Conservation (phyloP, 1,140 invertebrate species). For the Bradynema listronoti region DNA sequence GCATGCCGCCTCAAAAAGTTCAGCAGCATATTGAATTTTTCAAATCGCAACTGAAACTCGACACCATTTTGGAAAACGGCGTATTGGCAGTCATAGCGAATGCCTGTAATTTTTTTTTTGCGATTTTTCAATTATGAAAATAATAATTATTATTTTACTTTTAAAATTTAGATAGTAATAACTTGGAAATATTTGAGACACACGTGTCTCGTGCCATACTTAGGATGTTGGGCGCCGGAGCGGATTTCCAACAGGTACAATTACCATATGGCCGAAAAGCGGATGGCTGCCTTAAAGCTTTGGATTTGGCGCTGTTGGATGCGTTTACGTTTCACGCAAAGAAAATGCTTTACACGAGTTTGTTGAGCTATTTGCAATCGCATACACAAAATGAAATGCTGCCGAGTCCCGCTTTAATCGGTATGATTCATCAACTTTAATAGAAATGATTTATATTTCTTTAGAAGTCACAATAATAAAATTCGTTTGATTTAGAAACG, state of each 20-base stretch:
- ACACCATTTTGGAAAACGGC: constrained; percentile 23
- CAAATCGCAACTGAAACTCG: constrained; percentile 14
- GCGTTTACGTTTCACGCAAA: constrained; percentile 42
- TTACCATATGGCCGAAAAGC: constrained; percentile 31
- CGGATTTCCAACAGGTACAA: constrained; percentile 6
- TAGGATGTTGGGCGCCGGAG: constrained; percentile 20
- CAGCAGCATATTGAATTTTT: constrained; percentile 32
- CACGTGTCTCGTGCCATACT: constrained; percentile 27
- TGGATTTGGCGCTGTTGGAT: constrained; percentile 38
- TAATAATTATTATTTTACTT: neutral
- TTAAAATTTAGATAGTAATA: constrained; percentile 40
- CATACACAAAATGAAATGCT: neutral
- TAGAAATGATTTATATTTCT: neutral
- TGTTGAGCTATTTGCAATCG: constrained; percentile 1
- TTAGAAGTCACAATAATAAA: neutral
- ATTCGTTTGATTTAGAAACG: neutral
- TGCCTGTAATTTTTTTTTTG: constrained; percentile 31
- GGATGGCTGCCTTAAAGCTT: constrained; percentile 18
- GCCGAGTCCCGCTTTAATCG: constrained; percentile 5
- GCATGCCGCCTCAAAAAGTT: constrained; percentile 32
- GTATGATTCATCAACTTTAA: neutral
- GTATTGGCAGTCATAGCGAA: constrained; percentile 40
- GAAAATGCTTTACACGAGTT: constrained; percentile 18
- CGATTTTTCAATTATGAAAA: neutral
- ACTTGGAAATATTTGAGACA: constrained; percentile 28